A percentile compares a stretch with the other conserved stretches of the same genome.
Conservation (phyloP, 2,888 invertebrate species). For the Phengaris alcon region DNA sequence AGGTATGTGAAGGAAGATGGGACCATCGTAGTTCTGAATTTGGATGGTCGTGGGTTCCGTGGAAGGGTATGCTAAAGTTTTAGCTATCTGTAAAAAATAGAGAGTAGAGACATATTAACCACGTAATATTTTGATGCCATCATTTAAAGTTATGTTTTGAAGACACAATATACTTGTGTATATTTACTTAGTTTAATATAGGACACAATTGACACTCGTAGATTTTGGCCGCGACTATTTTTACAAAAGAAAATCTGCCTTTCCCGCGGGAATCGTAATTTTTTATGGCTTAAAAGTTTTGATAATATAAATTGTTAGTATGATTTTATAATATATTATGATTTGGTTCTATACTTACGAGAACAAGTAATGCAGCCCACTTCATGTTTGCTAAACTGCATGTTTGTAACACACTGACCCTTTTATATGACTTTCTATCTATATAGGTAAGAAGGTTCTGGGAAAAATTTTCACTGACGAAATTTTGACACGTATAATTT, state of each 20-base stretch:
- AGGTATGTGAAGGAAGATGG: conserved; percentile 45
- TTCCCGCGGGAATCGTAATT: neutral
- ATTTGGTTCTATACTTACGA: neutral
- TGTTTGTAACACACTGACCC: neutral
- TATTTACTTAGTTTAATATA: too few species aligned
- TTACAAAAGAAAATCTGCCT: too few species aligned
- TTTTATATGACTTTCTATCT: conserved; percentile 7
- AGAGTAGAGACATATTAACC: neutral
- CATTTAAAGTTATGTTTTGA: too few species aligned
- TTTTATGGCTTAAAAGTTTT: neutral
- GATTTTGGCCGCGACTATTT: too few species aligned
- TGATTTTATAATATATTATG: neutral
- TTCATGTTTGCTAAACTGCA: neutral
- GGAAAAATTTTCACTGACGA: neutral
- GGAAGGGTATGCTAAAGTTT: conserved; percentile 43
- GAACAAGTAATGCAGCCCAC: neutral
- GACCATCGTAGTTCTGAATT: conserved; percentile 57
- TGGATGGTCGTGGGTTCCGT: conserved; percentile 46
- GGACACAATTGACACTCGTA: too few species aligned
- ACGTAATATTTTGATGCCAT: neutral
- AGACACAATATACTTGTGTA: too few species aligned
- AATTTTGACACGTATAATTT: neutral
- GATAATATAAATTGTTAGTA: neutral
- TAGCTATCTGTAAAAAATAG: conserved; percentile 41
- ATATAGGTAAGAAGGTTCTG: conserved; percentile 4